Conservation (phyloP, 2,797 vertebrate species). For the Bradypodion ventrale region DNA sequence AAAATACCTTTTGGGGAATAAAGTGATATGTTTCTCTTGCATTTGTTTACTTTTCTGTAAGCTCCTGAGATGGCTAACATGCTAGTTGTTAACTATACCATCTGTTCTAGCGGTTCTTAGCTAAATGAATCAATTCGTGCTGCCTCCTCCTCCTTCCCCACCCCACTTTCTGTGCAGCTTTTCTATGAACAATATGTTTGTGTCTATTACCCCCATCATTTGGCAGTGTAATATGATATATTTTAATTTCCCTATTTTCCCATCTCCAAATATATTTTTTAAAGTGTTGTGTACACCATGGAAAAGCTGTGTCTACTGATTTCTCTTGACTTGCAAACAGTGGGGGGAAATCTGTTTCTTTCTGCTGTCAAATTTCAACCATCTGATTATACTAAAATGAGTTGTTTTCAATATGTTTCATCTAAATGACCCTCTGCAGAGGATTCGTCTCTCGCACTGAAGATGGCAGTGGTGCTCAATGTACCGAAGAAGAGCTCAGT, state of each 20-base stretch:
- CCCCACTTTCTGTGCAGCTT: slow-evolving; percentile 64
- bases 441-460: slow-evolving; percentile 68
- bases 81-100: slow-evolving; percentile 82
- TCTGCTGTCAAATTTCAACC: slow-evolving; percentile 78
- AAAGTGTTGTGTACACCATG: slow-evolving; percentile 72
- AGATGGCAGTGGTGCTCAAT: slow-evolving; percentile 79
- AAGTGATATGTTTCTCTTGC: slow-evolving; percentile 73
- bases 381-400: slow-evolving; percentile 82
- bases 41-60: slow-evolving; percentile 79
- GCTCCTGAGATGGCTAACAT: slow-evolving; percentile 83
- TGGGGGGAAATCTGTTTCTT: slow-evolving; percentile 78
- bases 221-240: slow-evolving; percentile 78
- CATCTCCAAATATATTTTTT: slow-evolving; percentile 80
- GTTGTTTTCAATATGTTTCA: slow-evolving; percentile 68
- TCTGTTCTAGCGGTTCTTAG: slow-evolving; percentile 77
- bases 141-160: slow-evolving; percentile 62
- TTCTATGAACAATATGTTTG: slow-evolving; percentile 81
- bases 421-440: slow-evolving; percentile 61
- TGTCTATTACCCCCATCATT: slow-evolving; percentile 79
- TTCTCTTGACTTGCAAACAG: slow-evolving; percentile 78
- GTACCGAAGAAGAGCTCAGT: neutral
- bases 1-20: slow-evolving; percentile 73
- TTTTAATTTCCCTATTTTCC: slow-evolving; percentile 82
- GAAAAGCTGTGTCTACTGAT: slow-evolving; percentile 80
- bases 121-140: slow-evolving; percentile 78